Conservation (phyloP, 2,888 invertebrate species). For the Melipona beecheii region DNA sequence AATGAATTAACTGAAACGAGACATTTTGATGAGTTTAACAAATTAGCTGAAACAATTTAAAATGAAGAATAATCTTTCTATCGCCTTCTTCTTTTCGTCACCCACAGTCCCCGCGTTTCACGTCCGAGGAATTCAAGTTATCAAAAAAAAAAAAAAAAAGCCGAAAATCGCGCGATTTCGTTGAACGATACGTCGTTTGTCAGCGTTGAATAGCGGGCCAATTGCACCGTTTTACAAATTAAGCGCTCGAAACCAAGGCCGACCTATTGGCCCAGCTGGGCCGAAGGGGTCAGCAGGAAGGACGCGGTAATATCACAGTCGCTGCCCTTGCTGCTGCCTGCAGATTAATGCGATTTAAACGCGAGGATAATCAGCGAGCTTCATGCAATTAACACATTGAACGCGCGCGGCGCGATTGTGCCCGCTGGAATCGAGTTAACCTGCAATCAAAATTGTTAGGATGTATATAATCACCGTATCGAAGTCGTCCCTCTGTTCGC, state of each 20-base stretch:
- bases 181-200: neutral
- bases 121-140: slow-evolving; percentile 6
- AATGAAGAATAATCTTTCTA: too few relatives aligned
- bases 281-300: slow-evolving; percentile 54
- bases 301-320: slow-evolving; percentile 60
- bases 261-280: slow-evolving; percentile 39
- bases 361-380: slow-evolving; percentile 66
- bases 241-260: slow-evolving; percentile 35
- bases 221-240: slow-evolving; percentile 48
- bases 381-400: slow-evolving; percentile 61
- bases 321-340: slow-evolving; percentile 43
- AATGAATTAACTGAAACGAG: too few relatives aligned
- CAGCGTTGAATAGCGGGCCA: slow-evolving; percentile 35
- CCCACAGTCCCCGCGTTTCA: too few relatives aligned
- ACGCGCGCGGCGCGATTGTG: neutral
- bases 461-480: neutral
- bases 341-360: slow-evolving; percentile 69
- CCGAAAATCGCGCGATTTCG: slow-evolving; percentile 13
- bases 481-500: neutral
- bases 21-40: too few relatives aligned
- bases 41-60: too few relatives aligned
- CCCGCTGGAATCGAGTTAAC: slow-evolving; percentile 49
- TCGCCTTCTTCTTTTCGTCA: too few relatives aligned
- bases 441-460: slow-evolving; percentile 45
- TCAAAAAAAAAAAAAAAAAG: too few relatives aligned